Percentiles rank a stretch among this genome's conserved stretches.
These are phyloP conservation scores for Heterodera filipjevi DNA, from an alignment of 2,888 invertebrate species.

Conservation along the genomic window DNA sequence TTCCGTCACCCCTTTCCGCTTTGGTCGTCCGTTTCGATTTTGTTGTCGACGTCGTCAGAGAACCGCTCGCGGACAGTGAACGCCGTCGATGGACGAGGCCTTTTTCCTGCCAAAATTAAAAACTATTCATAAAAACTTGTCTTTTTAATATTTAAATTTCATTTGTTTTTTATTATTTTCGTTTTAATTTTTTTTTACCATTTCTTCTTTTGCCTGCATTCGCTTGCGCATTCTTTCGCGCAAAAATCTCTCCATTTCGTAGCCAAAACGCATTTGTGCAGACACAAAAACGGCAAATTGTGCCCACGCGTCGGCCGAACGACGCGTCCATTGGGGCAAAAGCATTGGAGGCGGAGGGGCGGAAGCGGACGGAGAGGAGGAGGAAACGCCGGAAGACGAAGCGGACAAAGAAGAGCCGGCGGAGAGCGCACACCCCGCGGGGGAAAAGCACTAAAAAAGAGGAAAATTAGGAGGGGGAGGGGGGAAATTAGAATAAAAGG, in stretches of 20 bases:
- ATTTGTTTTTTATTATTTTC: neutral
- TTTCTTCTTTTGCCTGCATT: neutral
- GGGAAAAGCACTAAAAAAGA: neutral
- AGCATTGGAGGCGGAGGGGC: neutral
- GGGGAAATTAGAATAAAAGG: too few species aligned
- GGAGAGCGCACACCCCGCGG: neutral
- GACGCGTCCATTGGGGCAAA: constrained; percentile 13
- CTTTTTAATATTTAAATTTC: too few species aligned
- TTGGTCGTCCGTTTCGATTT: neutral
- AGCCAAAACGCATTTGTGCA: constrained; percentile 15
- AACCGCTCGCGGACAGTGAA: constrained; percentile 2
- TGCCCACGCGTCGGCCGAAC: constrained; percentile 12
- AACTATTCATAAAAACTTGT: too few species aligned
- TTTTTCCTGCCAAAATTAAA: neutral
- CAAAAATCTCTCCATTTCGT: constrained; percentile 17
- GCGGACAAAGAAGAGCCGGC: constrained; percentile 1
- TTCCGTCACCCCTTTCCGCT: neutral
- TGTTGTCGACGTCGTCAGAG: neutral
- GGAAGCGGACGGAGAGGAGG: neutral
- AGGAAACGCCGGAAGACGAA: neutral
- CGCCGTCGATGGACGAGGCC: neutral
- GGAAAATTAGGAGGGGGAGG: too few species aligned
- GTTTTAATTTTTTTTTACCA: neutral
- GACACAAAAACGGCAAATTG: constrained; percentile 12
- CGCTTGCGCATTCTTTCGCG: constrained; percentile 13